phyloP scores from a whole-genome alignment of 2,888 invertebrate genomes.

The Amphiduros pacificus region DNA sequence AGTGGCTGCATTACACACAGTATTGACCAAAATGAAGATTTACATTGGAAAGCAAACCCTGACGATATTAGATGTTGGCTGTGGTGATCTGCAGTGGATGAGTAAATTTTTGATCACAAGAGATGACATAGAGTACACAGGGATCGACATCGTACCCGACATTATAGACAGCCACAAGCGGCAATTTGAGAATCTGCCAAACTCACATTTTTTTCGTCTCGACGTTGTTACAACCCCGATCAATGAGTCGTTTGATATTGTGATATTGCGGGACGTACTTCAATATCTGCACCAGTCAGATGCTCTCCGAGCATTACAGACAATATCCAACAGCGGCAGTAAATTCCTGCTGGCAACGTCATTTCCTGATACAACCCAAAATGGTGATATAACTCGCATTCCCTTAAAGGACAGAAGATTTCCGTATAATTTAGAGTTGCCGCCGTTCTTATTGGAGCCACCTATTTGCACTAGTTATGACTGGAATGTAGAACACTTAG shows the following conservation, averaged over 20 bases:
- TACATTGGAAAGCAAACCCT: constrained; percentile 8
- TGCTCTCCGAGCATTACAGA: constrained; percentile 10
- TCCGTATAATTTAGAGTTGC: constrained; percentile 18
- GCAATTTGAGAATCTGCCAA: constrained; percentile 12
- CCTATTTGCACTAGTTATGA: constrained; percentile 22
- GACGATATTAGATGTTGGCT: constrained; percentile 11
- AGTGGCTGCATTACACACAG: constrained; percentile 9
- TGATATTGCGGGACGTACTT: constrained; percentile 14
- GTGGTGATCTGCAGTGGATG: constrained; percentile 21
- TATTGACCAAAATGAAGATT: constrained; percentile 7
- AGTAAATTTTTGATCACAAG: constrained; percentile 16
- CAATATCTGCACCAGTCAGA: constrained; percentile 12
- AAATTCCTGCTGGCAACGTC: constrained; percentile 17
- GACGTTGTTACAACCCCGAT: constrained; percentile 18
- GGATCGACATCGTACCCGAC: constrained; percentile 17
- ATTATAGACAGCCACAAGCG: constrained; percentile 5
- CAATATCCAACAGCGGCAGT: constrained; percentile 15
- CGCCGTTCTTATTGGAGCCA: constrained; percentile 19
- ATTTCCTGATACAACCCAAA: constrained; percentile 18
- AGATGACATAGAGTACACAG: constrained; percentile 14
- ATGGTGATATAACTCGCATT: constrained; percentile 6
- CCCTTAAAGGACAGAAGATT: constrained; percentile 3
- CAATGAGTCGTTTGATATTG: constrained; percentile 12
- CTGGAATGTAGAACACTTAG: constrained; percentile 25
- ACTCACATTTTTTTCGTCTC: constrained; percentile 5